Evolutionary conservation across 2,797 vertebrate genomes (phyloP).

Genomic region (Leptodactylus fallax): DNA sequence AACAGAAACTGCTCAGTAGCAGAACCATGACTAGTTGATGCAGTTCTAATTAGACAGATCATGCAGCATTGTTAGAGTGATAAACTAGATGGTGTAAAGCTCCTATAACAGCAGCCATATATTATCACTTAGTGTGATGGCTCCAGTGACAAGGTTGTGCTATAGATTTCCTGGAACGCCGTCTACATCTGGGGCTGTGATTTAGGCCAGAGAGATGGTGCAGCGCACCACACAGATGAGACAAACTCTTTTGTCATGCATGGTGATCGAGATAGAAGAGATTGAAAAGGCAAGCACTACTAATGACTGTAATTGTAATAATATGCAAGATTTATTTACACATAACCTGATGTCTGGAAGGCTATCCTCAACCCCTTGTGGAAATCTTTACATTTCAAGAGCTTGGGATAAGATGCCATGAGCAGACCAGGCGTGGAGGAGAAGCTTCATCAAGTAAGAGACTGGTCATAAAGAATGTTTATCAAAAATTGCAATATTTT

Average conservation of each 20-base stretch:
- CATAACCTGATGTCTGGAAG: constrained; percentile 6
- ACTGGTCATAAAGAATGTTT: neutral
- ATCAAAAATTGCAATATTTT: too few species aligned
- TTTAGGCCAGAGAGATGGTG: constrained; percentile 50
- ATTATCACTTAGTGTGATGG: constrained; percentile 71
- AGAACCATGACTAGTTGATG: constrained; percentile 66
- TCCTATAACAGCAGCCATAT: constrained; percentile 70
- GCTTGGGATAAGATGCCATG: neutral
- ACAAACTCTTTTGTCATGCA: constrained; percentile 38
- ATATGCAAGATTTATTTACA: constrained; percentile 29
- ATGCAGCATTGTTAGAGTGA: constrained; percentile 69
- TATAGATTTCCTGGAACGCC: constrained; percentile 64
- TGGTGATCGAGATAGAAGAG: constrained; percentile 20
- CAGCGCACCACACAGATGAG: neutral
- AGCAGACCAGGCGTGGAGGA: neutral
- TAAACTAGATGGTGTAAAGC: constrained; percentile 71
- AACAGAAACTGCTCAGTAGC: constrained; percentile 67
- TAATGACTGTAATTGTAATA: constrained; percentile 50
- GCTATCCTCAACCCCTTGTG: neutral
- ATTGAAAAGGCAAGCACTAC: constrained; percentile 9
- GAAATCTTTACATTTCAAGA: neutral
- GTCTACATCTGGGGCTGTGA: constrained; percentile 55
- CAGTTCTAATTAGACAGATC: constrained; percentile 73
- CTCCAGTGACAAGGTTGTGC: constrained; percentile 64
- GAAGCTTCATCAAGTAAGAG: neutral